phyloP scores from a whole-genome alignment of 2,113 vertebrate genomes.

The Petromus typicus region DNA sequence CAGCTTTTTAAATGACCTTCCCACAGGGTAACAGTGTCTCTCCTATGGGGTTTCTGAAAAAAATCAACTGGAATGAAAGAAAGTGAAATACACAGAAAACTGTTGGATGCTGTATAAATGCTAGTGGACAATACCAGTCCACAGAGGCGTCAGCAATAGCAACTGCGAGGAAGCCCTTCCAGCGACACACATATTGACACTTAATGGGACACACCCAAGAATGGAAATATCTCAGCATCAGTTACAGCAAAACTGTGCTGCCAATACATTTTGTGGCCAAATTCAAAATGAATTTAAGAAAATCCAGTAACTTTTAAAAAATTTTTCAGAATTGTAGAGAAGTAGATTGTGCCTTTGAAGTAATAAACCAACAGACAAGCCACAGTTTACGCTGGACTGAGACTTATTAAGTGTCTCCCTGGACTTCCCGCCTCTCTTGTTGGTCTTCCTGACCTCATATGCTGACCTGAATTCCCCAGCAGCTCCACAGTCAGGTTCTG shows the following conservation, averaged over 20 bases:
- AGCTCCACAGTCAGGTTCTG: neutral
- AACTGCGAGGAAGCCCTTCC: neutral
- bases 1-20: neutral
- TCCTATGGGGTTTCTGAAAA: neutral
- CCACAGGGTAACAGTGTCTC: neutral
- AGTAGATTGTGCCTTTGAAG: neutral
- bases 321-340: neutral
- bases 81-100: constrained; percentile 14
- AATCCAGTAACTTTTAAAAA: neutral
- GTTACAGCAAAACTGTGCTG: constrained; percentile 32
- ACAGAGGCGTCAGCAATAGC: no score
- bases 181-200: neutral
- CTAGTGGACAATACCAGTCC: neutral
- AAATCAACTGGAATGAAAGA: neutral
- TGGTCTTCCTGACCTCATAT: neutral
- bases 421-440: neutral
- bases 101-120: neutral
- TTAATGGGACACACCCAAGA: neutral
- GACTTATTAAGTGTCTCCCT: neutral
- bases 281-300: constrained; percentile 6
- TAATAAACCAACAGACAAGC: neutral
- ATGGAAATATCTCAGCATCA: neutral
- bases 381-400: neutral
- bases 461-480: neutral
- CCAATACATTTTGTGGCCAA: constrained; percentile 28